phyloP scores from a whole-genome alignment of 2,797 vertebrate genomes.

The Pseudochirops cupreus region DNA sequence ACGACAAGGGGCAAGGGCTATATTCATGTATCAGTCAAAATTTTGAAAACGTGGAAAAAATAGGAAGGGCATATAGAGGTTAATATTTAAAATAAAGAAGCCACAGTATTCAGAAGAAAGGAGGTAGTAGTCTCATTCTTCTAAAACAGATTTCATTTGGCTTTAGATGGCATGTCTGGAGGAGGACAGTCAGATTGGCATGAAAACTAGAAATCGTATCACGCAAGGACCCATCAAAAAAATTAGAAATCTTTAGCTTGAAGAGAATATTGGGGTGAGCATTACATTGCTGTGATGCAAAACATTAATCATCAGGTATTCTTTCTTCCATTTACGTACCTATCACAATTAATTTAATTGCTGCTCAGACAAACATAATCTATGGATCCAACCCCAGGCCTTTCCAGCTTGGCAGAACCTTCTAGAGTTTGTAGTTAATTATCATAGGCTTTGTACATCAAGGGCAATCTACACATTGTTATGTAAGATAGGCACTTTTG shows the following conservation, averaged over 20 bases:
- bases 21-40: neutral
- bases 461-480: too few species aligned
- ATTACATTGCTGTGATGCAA: neutral
- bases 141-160: neutral
- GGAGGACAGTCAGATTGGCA: neutral
- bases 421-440: too few species aligned
- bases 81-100: neutral
- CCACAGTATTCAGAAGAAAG: neutral
- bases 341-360: too few species aligned
- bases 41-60: neutral
- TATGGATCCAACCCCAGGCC: too few species aligned
- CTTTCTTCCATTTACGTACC: neutral
- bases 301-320: neutral
- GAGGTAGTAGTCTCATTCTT: neutral
- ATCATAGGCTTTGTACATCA: too few species aligned
- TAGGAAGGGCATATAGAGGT: neutral
- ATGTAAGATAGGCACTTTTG: too few species aligned
- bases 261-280: neutral
- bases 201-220: neutral
- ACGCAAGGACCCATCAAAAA: neutral
- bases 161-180: neutral
- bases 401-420: too few species aligned
- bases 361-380: too few species aligned
- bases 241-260: neutral
- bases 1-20: neutral